Evolutionary conservation across 2,113 vertebrate species (phyloP).

Genomic region (Speoplatyrhinus poulsoni): DNA sequence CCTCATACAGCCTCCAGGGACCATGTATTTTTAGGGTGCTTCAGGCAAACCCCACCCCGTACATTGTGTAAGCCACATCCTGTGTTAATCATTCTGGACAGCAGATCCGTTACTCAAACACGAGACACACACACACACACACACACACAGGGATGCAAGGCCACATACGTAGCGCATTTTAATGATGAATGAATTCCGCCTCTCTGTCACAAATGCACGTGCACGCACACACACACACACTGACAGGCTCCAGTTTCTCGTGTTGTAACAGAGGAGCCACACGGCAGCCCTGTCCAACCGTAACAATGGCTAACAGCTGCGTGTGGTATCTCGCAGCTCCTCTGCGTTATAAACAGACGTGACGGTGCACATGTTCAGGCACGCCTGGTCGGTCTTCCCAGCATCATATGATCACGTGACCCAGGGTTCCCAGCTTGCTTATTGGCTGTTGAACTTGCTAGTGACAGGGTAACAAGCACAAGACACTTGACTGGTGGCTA

Average conservation of each 20-base stretch:
- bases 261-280: conserved; percentile 53
- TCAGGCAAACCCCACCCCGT: conserved; percentile 33
- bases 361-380: conserved; percentile 43
- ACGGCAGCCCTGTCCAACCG: conserved; percentile 52
- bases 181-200: background rate
- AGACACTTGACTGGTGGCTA: no score
- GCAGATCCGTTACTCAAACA: conserved; percentile 12
- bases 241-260: conserved; percentile 60
- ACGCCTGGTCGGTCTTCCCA: conserved; percentile 29
- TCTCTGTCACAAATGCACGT: background rate
- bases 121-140: background rate
- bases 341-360: conserved; percentile 62
- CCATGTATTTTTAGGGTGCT: conserved; percentile 21
- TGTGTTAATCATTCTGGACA: conserved; percentile 35
- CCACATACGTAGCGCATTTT: background rate
- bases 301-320: conserved; percentile 76
- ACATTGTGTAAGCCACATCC: conserved; percentile 47
- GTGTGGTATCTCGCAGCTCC: conserved; percentile 46
- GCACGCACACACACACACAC: conserved; percentile 32
- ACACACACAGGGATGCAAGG: background rate
- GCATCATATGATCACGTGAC: conserved; percentile 39
- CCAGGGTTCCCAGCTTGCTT: conserved; percentile 14
- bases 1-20: no score
- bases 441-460: background rate
- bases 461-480: no score